Evolutionary conservation across 2,113 vertebrate genomes (phyloP).

Genomic region (Jaculus jaculus): DNA sequence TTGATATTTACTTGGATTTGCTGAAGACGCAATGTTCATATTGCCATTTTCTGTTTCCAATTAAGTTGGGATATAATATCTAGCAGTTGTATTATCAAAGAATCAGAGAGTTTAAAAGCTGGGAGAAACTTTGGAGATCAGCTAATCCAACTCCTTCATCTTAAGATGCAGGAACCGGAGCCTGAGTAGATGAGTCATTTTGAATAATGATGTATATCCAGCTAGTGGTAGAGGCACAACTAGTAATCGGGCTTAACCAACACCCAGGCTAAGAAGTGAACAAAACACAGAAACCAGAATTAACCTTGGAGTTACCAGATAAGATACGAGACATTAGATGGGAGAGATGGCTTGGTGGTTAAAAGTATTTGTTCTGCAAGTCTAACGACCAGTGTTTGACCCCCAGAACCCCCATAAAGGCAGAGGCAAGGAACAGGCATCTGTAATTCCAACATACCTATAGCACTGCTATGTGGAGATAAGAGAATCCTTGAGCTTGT

Average conservation of each 20-base stretch:
- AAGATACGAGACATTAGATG: not conserved
- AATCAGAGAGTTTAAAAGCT: slow-evolving; percentile 44
- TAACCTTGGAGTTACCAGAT: not conserved
- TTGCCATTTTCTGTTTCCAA: slow-evolving; percentile 71
- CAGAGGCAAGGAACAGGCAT: too few relatives aligned
- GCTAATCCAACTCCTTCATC: not conserved
- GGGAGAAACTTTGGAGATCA: not conserved
- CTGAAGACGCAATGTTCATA: slow-evolving; percentile 61
- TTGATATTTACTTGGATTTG: slow-evolving; percentile 74
- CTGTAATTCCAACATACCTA: too few relatives aligned
- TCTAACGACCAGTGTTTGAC: too few relatives aligned
- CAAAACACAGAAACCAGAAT: not conserved
- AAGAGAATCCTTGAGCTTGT: too few relatives aligned
- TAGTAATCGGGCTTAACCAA: not conserved
- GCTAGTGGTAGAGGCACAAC: not conserved
- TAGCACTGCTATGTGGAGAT: too few relatives aligned
- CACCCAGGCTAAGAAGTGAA: not conserved
- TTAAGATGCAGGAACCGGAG: slow-evolving; percentile 7
- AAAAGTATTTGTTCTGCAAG: too few relatives aligned
- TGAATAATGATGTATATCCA: not conserved
- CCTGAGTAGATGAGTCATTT: not conserved
- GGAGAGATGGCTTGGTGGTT: too few relatives aligned
- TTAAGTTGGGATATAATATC: slow-evolving; percentile 54
- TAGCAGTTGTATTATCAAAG: slow-evolving; percentile 41
- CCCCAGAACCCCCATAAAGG: too few relatives aligned